phyloP scores from a whole-genome alignment of 2,797 vertebrate genomes.

The Petrocephalus schoutedeni region DNA sequence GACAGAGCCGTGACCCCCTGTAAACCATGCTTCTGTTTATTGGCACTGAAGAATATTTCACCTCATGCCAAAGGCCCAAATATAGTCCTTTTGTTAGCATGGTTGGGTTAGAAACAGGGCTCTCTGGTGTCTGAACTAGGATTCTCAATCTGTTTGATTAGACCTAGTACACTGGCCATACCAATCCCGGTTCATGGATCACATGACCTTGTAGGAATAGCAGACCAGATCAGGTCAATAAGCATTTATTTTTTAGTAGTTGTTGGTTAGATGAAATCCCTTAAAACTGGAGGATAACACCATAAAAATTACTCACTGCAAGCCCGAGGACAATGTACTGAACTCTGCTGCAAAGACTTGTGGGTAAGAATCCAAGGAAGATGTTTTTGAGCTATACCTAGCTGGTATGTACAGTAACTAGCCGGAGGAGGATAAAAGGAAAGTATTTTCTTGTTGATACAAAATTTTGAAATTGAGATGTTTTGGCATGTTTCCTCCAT shows the following conservation, averaged over 20 bases:
- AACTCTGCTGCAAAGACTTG: not conserved
- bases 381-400: not conserved
- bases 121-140: not conserved
- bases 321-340: not conserved
- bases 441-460: not conserved
- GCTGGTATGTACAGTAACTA: not conserved
- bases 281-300: not conserved
- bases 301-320: not conserved
- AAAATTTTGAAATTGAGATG: not conserved
- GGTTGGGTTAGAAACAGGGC: not conserved
- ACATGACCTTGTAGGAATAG: not conserved
- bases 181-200: not conserved
- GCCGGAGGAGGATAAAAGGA: not conserved
- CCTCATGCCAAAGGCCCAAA: not conserved
- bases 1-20: slow-evolving; percentile 9
- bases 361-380: not conserved
- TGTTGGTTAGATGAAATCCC: not conserved
- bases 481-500: not conserved
- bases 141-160: not conserved
- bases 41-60: not conserved
- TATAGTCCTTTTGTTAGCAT: not conserved
- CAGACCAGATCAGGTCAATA: not conserved
- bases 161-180: not conserved
- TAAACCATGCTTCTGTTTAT: not conserved
- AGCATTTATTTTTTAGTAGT: not conserved